phyloP scores from a whole-genome alignment of 2,113 vertebrate genomes.

The Tautogolabrus adspersus region DNA sequence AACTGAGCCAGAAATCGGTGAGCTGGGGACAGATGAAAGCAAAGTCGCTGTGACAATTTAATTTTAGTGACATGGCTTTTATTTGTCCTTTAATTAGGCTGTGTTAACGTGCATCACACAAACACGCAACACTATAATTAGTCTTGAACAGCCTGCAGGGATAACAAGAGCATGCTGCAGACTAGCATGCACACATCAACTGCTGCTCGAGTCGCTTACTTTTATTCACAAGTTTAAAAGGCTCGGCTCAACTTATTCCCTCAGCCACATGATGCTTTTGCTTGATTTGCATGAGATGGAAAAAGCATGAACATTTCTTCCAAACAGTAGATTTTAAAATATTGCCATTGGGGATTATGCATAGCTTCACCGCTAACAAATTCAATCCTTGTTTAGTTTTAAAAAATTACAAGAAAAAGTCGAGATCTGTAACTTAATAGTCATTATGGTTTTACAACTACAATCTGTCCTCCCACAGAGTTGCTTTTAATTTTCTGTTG shows the following conservation, averaged over 20 bases:
- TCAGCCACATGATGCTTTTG: too few species aligned
- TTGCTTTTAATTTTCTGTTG: neutral
- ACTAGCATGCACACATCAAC: neutral
- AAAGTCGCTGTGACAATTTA: neutral
- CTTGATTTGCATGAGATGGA: neutral
- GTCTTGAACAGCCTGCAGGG: neutral
- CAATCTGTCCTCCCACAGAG: too few species aligned
- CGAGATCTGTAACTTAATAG: too few species aligned
- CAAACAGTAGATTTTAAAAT: neutral
- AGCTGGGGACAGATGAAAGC: neutral
- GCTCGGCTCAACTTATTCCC: neutral
- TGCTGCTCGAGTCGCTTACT: neutral
- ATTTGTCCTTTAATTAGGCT: slow-evolving; percentile 10
- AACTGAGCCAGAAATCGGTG: slow-evolving; percentile 98
- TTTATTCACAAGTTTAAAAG: neutral
- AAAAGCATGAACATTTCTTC: too few species aligned
- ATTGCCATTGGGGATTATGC: too few species aligned
- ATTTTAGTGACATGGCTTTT: slow-evolving; percentile 7
- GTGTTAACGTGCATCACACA: neutral
- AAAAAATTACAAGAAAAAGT: too few species aligned
- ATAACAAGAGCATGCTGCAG: neutral
- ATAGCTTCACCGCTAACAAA: neutral
- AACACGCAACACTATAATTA: slow-evolving; percentile 3
- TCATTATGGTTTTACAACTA: neutral
- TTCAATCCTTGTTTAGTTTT: too few species aligned